Percentiles rank a stretch among this genome's conserved stretches.
These are phyloP conservation scores for Malurus alboscapulatus DNA, from an alignment of 2,113 vertebrate genomes.

Conservation along the genomic window DNA sequence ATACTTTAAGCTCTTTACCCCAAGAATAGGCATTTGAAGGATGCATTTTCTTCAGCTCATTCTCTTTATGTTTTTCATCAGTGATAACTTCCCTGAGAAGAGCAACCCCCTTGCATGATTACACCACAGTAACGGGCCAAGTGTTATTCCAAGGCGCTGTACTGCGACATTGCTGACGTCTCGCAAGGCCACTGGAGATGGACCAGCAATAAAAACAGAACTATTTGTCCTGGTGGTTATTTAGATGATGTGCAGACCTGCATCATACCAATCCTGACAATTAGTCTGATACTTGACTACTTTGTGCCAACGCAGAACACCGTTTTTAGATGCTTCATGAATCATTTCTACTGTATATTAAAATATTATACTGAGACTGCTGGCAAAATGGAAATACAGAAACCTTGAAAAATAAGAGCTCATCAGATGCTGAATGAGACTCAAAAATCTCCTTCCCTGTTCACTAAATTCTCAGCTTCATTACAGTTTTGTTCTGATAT, in stretches of 20 bases:
- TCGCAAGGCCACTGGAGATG: background rate
- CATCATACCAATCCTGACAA: background rate
- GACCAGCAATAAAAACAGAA: background rate
- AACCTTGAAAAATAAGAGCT: background rate
- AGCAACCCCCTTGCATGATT: accelerated
- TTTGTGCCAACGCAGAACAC: background rate
- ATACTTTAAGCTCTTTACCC: background rate
- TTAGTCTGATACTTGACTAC: background rate
- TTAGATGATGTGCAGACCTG: background rate
- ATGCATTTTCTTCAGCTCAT: background rate
- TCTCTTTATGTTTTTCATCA: background rate
- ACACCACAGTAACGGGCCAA: accelerated
- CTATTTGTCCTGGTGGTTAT: background rate
- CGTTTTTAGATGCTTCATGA: background rate
- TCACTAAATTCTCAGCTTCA: background rate
- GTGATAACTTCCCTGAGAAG: background rate
- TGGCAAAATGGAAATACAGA: background rate
- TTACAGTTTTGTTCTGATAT: background rate
- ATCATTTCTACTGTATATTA: background rate
- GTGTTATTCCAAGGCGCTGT: accelerated
- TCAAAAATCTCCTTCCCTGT: background rate
- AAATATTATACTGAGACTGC: background rate
- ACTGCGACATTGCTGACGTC: accelerated
- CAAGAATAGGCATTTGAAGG: background rate
- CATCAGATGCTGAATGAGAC: background rate